Conservation (phyloP, 2,888 invertebrate genomes). For the Darwinula stevensoni region DNA sequence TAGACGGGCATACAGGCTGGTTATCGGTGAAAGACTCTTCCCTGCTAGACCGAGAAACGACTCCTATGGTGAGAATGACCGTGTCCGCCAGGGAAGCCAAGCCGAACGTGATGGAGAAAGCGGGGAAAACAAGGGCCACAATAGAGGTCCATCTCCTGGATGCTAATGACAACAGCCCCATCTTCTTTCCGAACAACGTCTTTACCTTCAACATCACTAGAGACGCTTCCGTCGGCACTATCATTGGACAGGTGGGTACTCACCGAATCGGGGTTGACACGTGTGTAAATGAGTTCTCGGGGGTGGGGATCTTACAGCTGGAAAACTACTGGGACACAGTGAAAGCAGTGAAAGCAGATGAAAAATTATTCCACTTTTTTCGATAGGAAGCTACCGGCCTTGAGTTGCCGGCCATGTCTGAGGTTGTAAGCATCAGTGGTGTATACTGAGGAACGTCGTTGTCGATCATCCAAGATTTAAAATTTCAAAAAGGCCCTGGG, state of each 20-base stretch:
- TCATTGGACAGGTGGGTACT: constrained; percentile 29
- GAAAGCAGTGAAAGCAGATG: too few species aligned
- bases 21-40: constrained; percentile 44
- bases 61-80: constrained; percentile 35
- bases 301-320: too few species aligned
- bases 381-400: too few species aligned
- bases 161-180: constrained; percentile 71
- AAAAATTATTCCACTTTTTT: too few species aligned
- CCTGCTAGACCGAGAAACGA: constrained; percentile 44
- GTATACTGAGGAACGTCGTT: too few species aligned
- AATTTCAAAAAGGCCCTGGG: too few species aligned
- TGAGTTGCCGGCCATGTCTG: too few species aligned
- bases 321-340: too few species aligned
- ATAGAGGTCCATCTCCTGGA: constrained; percentile 56
- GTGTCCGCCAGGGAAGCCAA: constrained; percentile 47
- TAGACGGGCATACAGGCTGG: constrained; percentile 53
- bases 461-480: too few species aligned
- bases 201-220: constrained; percentile 43
- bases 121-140: constrained; percentile 24
- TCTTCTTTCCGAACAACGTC: constrained; percentile 48
- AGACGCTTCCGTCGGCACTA: constrained; percentile 33
- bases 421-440: too few species aligned
- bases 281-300: too few species aligned
- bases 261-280: too few species aligned
- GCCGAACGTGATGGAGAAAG: constrained; percentile 27